Conservation (phyloP, 2,797 vertebrate species). For the Nannoperca obscura region DNA sequence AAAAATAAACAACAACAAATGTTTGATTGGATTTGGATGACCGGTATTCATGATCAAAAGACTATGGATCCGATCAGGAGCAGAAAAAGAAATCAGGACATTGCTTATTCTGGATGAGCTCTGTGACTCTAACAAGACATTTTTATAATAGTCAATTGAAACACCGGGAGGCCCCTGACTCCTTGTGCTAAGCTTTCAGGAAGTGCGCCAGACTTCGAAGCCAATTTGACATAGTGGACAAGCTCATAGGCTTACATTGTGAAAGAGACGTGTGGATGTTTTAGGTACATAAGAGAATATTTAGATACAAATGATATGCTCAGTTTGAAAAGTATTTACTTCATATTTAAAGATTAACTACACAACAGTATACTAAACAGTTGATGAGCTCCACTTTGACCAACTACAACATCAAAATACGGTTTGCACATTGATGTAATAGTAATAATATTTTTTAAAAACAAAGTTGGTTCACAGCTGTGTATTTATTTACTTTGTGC, state of each 20-base stretch:
- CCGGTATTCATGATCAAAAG: not conserved
- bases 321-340: not conserved
- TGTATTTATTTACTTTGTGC: not conserved
- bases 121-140: not conserved
- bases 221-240: too few species aligned
- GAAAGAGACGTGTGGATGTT: too few species aligned
- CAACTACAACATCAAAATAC: too few species aligned
- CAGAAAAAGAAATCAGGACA: too few species aligned
- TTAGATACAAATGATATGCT: not conserved
- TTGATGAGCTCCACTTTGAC: not conserved
- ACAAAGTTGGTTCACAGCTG: not conserved
- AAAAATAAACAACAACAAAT: too few species aligned
- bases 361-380: not conserved
- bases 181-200: too few species aligned
- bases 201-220: too few species aligned
- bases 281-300: too few species aligned
- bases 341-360: not conserved
- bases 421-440: not conserved
- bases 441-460: not conserved
- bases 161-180: too few species aligned
- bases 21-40: too few species aligned
- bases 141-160: too few species aligned
- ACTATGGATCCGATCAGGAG: not conserved
- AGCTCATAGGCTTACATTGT: too few species aligned
- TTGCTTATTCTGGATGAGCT: not conserved